Percentiles rank a stretch among this genome's conserved stretches.
Conservation (phyloP, 2,888 invertebrate species). For the Entomobrya proxima region DNA sequence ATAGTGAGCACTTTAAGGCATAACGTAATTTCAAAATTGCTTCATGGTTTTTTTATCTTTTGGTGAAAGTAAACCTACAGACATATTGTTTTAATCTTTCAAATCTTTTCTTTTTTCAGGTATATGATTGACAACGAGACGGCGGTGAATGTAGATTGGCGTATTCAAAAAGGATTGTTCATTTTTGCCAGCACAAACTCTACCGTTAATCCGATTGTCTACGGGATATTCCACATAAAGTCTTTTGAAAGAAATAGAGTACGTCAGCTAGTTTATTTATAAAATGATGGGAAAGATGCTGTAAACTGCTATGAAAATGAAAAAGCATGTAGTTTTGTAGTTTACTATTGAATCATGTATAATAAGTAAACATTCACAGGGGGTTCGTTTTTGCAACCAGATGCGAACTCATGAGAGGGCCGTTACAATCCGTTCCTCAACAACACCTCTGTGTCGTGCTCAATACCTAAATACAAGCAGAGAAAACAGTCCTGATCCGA, state of each 20-base stretch:
- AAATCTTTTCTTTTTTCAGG: slow-evolving; percentile 79
- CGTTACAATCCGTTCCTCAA: not conserved
- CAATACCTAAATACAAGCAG: not conserved
- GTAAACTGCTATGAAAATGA: not conserved
- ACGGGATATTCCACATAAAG: slow-evolving; percentile 84
- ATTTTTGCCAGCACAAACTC: slow-evolving; percentile 97
- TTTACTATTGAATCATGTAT: too few relatives aligned
- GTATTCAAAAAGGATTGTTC: slow-evolving; percentile 90
- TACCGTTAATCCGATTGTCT: slow-evolving; percentile 97
- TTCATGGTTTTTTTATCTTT: too few relatives aligned
- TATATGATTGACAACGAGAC: slow-evolving; percentile 89
- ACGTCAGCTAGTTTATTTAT: not conserved
- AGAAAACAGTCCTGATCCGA: not conserved
- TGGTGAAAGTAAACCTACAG: too few relatives aligned
- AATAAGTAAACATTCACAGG: not conserved
- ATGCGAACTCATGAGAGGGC: not conserved
- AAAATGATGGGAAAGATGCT: not conserved
- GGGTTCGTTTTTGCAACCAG: not conserved
- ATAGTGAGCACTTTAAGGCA: too few relatives aligned
- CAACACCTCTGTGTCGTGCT: not conserved
- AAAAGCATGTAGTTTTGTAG: too few relatives aligned
- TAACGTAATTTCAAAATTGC: too few relatives aligned
- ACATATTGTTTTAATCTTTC: too few relatives aligned
- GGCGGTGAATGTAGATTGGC: slow-evolving; percentile 84
- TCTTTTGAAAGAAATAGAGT: slow-evolving; percentile 47